Evolutionary conservation across 2,888 invertebrate genomes (phyloP).

Genomic region (Rhingia rostrata): DNA sequence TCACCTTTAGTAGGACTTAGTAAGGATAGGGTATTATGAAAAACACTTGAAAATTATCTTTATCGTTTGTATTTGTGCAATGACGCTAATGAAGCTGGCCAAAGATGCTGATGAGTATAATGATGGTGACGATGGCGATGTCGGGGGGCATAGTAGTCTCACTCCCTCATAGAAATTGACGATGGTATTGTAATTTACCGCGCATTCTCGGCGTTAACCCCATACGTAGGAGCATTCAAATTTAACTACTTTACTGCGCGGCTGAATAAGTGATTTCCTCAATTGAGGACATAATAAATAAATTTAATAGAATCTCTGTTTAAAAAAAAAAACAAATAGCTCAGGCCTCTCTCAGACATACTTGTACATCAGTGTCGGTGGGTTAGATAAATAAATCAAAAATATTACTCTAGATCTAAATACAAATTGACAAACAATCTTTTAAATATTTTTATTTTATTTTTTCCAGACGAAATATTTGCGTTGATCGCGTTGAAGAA

Average conservation of each 20-base stretch:
- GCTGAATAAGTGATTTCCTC: slow-evolving; percentile 68
- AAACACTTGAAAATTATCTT: no score
- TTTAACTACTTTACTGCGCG: slow-evolving; percentile 64
- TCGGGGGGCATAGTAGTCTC: slow-evolving; percentile 15
- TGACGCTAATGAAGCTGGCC: slow-evolving; percentile 16
- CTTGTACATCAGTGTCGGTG: neutral
- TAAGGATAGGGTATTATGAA: no score
- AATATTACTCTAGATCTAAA: neutral
- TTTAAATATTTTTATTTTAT: slow-evolving; percentile 40
- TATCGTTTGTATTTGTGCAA: slow-evolving; percentile 4
- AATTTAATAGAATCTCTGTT: slow-evolving; percentile 43
- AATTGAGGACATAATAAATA: slow-evolving; percentile 56
- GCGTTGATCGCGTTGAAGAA: slow-evolving; percentile 85
- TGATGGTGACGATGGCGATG: slow-evolving; percentile 7
- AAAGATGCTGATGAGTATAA: slow-evolving; percentile 15
- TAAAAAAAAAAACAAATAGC: neutral
- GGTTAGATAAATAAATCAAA: neutral
- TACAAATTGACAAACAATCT: neutral
- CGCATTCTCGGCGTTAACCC: slow-evolving; percentile 60
- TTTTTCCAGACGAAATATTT: slow-evolving; percentile 85
- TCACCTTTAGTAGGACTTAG: no score
- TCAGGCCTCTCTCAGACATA: slow-evolving; percentile 5
- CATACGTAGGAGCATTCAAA: slow-evolving; percentile 27
- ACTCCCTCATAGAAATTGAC: slow-evolving; percentile 20
- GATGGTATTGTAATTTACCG: slow-evolving; percentile 21